Conservation (phyloP, 2,888 invertebrate genomes). For the Cheilosia variabilis region DNA sequence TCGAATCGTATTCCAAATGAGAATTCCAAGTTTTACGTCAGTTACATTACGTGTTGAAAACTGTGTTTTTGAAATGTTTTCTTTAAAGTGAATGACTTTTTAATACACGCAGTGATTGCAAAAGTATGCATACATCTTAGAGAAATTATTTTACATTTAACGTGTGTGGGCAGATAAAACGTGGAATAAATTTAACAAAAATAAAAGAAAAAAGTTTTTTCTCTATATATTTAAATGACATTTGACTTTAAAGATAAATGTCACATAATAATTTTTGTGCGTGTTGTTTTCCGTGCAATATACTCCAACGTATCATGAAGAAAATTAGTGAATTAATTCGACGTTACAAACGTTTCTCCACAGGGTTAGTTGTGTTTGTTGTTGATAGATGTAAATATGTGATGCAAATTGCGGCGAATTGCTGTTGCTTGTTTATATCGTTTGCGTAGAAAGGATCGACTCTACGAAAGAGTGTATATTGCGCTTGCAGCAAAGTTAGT, state of each 20-base stretch:
- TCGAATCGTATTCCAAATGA: not conserved
- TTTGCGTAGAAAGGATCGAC: no score
- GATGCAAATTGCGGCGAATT: not conserved
- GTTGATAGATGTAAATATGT: slow-evolving; percentile 28
- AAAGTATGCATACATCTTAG: slow-evolving; percentile 26
- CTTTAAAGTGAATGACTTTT: slow-evolving; percentile 39
- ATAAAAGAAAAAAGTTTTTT: not conserved
- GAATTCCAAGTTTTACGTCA: slow-evolving; percentile 14
- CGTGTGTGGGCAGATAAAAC: slow-evolving; percentile 38
- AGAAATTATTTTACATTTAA: not conserved
- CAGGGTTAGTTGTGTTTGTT: slow-evolving; percentile 69
- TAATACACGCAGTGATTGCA: slow-evolving; percentile 23
- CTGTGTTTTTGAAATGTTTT: slow-evolving; percentile 41
- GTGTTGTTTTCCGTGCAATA: slow-evolving; percentile 51
- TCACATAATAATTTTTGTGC: slow-evolving; percentile 42
- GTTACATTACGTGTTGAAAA: slow-evolving; percentile 39
- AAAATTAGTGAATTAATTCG: slow-evolving; percentile 68
- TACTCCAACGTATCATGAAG: slow-evolving; percentile 61
- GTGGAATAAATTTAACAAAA: slow-evolving; percentile 2
- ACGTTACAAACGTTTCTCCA: slow-evolving; percentile 71
- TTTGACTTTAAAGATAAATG: slow-evolving; percentile 47
- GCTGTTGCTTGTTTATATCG: not conserved
- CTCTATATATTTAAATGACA: slow-evolving; percentile 20
- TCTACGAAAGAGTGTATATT: no score
- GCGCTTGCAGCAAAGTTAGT: no score